Evolutionary conservation across 2,888 invertebrate genomes (phyloP).

Genomic region (Melangyna quadrimaculata): DNA sequence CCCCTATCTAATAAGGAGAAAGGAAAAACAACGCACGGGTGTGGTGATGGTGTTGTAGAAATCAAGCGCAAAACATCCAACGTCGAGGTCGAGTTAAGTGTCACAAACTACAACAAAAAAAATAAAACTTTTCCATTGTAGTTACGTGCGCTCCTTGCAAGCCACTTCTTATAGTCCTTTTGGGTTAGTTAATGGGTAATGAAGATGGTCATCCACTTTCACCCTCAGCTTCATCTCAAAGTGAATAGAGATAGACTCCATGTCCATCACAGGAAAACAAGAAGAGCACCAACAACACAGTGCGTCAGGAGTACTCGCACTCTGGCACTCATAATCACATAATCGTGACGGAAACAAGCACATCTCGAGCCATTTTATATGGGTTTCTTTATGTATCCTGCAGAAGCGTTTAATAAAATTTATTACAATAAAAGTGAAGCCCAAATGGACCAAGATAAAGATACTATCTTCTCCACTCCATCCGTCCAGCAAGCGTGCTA

Average conservation of each 20-base stretch:
- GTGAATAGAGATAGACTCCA: background rate
- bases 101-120: background rate
- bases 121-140: conserved; percentile 58
- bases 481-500: background rate
- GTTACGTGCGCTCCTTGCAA: conserved; percentile 47
- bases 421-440: conserved; percentile 67
- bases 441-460: conserved; percentile 29
- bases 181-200: conserved; percentile 60
- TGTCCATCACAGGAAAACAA: too few species aligned
- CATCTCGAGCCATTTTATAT: conserved; percentile 64
- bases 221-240: too few species aligned
- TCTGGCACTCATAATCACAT: conserved; percentile 62
- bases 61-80: conserved; percentile 12
- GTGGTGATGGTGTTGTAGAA: background rate
- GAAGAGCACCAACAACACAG: too few species aligned
- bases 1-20: conserved; percentile 14
- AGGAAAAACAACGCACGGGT: background rate
- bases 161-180: conserved; percentile 23
- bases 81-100: conserved; percentile 10
- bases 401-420: conserved; percentile 72
- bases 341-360: conserved; percentile 65
- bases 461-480: background rate
- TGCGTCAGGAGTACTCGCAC: background rate
- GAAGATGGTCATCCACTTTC: conserved; percentile 51
- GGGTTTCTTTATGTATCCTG: conserved; percentile 67